Conservation (phyloP, 2,888 invertebrate species). For the Calliopum simillimum region DNA sequence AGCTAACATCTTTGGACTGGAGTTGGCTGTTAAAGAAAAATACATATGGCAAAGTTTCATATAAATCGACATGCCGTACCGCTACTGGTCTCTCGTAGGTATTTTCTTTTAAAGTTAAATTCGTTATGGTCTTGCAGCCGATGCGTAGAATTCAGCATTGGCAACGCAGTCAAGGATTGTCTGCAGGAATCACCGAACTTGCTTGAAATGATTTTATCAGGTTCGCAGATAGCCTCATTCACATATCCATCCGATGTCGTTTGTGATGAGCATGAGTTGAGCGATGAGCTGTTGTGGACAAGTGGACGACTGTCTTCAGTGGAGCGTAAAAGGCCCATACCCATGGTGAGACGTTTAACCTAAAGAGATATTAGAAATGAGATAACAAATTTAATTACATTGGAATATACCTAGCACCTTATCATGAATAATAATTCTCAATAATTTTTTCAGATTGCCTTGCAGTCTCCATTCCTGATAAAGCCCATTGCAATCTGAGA, state of each 20-base stretch:
- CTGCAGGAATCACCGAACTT: conserved; percentile 67
- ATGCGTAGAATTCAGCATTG: conserved; percentile 57
- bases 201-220: conserved; percentile 68
- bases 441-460: no score
- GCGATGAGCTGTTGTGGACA: conserved; percentile 73
- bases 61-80: conserved; percentile 52
- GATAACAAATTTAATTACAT: no score
- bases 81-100: conserved; percentile 67
- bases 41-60: neutral
- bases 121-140: conserved; percentile 63
- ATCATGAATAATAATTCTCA: no score
- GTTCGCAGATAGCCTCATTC: conserved; percentile 81
- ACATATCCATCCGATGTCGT: conserved; percentile 83
- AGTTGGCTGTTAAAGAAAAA: conserved; percentile 58
- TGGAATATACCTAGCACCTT: no score
- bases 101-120: conserved; percentile 64
- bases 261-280: conserved; percentile 76
- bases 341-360: conserved; percentile 83
- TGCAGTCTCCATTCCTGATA: no score
- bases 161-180: conserved; percentile 66
- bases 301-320: conserved; percentile 82
- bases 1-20: conserved; percentile 69
- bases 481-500: no score
- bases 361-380: conserved; percentile 44
- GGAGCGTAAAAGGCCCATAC: conserved; percentile 78